Evolutionary conservation across 2,797 vertebrate genomes (phyloP).

Genomic region (Centropyge bicolor): DNA sequence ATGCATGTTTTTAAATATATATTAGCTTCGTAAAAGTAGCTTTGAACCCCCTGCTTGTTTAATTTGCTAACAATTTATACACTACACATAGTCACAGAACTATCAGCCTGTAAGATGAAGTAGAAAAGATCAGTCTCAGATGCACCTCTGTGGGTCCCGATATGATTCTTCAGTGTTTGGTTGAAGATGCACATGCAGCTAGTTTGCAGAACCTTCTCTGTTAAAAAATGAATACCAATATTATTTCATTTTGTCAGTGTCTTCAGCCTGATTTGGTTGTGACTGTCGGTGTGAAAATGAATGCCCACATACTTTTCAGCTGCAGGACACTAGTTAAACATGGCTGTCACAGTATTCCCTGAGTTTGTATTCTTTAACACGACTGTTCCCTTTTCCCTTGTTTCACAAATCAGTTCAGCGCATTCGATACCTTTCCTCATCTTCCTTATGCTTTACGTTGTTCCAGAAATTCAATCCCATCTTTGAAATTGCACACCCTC

Average conservation of each 20-base stretch:
- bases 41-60: neutral
- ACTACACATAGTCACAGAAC: neutral
- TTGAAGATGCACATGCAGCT: neutral
- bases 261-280: neutral
- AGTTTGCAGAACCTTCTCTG: neutral
- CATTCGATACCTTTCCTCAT: neutral
- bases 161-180: neutral
- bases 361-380: neutral
- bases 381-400: neutral
- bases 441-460: too few species aligned
- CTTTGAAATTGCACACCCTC: neutral
- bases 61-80: neutral
- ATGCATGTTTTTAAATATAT: neutral
- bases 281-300: neutral
- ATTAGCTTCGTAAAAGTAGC: neutral
- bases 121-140: too few species aligned
- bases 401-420: neutral
- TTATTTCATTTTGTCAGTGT: neutral
- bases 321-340: too few species aligned
- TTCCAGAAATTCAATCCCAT: too few species aligned
- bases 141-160: neutral
- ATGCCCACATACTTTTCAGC: fast-evolving
- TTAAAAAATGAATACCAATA: neutral
- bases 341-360: neutral
- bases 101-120: neutral